phyloP scores from a whole-genome alignment of 2,888 invertebrate species.

The Amblyjoppa fuscipennis region DNA sequence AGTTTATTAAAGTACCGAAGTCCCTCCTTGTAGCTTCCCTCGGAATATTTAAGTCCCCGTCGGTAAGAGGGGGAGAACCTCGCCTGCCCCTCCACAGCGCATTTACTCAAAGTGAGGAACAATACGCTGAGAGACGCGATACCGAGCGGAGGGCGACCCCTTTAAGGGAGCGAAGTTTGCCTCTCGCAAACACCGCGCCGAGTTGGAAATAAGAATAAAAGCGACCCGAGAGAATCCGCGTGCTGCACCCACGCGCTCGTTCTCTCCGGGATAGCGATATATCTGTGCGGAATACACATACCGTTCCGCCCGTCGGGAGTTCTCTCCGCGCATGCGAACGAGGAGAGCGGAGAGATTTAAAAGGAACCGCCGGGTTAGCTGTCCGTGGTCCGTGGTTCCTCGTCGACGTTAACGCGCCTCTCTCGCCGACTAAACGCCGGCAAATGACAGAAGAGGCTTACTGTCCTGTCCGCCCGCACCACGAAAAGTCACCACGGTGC shows the following conservation, averaged over 20 bases:
- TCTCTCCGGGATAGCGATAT: not conserved
- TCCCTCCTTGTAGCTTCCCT: constrained; percentile 58
- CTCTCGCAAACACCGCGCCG: constrained; percentile 29
- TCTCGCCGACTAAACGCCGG: constrained; percentile 72
- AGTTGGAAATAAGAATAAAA: constrained; percentile 29
- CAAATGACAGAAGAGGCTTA: constrained; percentile 78
- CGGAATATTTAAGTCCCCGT: constrained; percentile 63
- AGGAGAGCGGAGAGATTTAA: constrained; percentile 70
- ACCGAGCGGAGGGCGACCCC: constrained; percentile 23
- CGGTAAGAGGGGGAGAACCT: not conserved
- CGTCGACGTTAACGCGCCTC: constrained; percentile 48
- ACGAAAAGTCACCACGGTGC: constrained; percentile 51
- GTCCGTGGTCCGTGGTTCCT: constrained; percentile 43
- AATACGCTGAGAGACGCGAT: constrained; percentile 29
- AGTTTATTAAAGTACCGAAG: constrained; percentile 23
- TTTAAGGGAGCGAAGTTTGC: constrained; percentile 55
- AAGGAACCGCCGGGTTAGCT: constrained; percentile 76
- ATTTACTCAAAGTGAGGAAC: constrained; percentile 48
- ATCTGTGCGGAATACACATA: constrained; percentile 1
- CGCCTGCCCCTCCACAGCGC: constrained; percentile 36
- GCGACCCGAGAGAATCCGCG: constrained; percentile 43
- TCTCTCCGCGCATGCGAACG: constrained; percentile 30
- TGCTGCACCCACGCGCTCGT: constrained; percentile 55
- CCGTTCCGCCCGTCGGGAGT: constrained; percentile 35
- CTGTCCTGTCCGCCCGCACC: constrained; percentile 76